Evolutionary conservation across 2,797 vertebrate species (phyloP).

Genomic region (Netta rufina): DNA sequence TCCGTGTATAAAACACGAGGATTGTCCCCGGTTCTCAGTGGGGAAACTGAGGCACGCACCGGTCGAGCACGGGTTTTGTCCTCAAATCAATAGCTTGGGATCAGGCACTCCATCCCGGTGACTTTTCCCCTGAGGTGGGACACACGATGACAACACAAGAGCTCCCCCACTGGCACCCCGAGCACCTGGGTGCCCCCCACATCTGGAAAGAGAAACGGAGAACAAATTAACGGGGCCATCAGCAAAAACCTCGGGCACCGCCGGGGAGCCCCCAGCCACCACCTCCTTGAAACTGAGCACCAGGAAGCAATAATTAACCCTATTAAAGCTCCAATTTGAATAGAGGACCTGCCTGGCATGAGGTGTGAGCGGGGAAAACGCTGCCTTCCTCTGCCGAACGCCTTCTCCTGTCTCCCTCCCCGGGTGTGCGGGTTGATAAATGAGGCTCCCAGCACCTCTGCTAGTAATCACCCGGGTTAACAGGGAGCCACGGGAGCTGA

Average conservation of each 20-base stretch:
- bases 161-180: accelerated
- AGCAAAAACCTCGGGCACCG: neutral
- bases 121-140: neutral
- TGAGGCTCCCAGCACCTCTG: conserved; percentile 35
- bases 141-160: neutral
- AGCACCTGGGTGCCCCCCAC: neutral
- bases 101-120: accelerated
- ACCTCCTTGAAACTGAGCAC: accelerated
- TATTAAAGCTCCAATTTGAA: neutral
- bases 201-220: neutral
- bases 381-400: neutral
- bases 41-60: accelerated
- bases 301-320: accelerated
- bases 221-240: accelerated
- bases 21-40: neutral
- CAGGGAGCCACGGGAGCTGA: neutral
- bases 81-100: neutral
- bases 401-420: neutral
- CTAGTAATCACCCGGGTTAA: conserved; percentile 48
- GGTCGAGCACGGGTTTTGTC: neutral
- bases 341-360: neutral
- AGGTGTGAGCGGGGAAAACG: accelerated
- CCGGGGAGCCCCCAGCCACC: neutral
- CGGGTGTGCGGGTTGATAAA: conserved; percentile 30
- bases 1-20: neutral